A percentile compares a stretch with the other conserved stretches of the same genome.
phyloP scores from a whole-genome alignment of 53 echinoderm and acorn worm genomes.

The Luidia sarsii region DNA sequence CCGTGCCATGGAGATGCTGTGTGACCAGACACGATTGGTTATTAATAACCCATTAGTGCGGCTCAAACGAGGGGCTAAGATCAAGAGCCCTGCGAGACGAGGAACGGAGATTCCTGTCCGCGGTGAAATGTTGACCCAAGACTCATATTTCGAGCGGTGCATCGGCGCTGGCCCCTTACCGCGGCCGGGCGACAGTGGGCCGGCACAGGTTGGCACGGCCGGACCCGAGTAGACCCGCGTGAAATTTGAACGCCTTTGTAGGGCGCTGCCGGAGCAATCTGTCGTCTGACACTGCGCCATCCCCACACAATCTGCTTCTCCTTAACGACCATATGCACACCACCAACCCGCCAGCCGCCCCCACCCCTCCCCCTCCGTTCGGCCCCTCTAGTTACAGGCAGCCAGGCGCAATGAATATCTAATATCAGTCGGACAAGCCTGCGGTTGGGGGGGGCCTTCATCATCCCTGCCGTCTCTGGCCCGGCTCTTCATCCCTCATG shows the following conservation, averaged over 20 bases:
- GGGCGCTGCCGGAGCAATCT: conserved; percentile 28
- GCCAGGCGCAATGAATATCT: conserved; percentile 45
- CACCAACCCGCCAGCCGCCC: conserved; percentile 1
- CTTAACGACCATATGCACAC: conserved; percentile 40
- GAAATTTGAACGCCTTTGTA: conserved; percentile 54
- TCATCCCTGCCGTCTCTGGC: conserved; percentile 13
- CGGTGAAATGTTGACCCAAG: conserved; percentile 52
- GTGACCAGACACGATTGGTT: conserved; percentile 37
- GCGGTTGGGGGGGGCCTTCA: conserved; percentile 11
- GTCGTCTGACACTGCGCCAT: conserved; percentile 4
- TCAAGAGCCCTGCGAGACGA: conserved; percentile 24
- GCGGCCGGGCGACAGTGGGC: conserved; percentile 8
- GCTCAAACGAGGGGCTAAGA: conserved; percentile 46
- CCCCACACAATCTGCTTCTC: conserved; percentile 45
- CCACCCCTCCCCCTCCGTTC: background rate
- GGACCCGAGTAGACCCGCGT: conserved; percentile 11
- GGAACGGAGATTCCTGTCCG: conserved; percentile 15
- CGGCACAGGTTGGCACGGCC: conserved; percentile 14
- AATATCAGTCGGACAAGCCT: conserved; percentile 26
- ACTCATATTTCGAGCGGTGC: conserved; percentile 50
- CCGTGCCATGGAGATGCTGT: conserved; percentile 23
- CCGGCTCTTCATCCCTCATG: conserved; percentile 25
- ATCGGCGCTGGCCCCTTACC: background rate
- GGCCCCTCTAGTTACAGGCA: too few relatives aligned
- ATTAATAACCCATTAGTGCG: conserved; percentile 55